Percentiles rank a stretch among this genome's conserved stretches.
Conservation (phyloP, 2,113 vertebrate species). For the Plotosus lineatus region DNA sequence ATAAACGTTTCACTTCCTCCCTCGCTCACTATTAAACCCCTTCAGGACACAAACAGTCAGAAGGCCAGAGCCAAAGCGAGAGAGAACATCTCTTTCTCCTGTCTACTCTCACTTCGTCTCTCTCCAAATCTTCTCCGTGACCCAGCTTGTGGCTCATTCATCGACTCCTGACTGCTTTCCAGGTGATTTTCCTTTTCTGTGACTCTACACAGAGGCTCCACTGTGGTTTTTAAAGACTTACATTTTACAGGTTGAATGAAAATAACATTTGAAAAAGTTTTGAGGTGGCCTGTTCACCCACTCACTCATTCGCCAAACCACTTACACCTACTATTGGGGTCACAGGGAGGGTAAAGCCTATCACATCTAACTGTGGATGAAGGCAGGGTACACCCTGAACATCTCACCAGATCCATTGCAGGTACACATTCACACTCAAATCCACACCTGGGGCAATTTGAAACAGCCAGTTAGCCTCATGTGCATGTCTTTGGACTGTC, state of each 20-base stretch:
- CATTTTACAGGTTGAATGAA: not conserved
- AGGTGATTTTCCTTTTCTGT: slow-evolving; percentile 10
- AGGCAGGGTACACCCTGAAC: no score
- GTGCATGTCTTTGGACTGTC: no score
- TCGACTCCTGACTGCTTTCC: not conserved
- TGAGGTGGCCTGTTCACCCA: not conserved
- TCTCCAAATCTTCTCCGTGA: not conserved
- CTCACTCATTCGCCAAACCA: no score
- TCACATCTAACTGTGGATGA: no score
- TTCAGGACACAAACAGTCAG: slow-evolving; percentile 43
- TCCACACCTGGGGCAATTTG: no score
- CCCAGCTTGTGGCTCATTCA: not conserved
- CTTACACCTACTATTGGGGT: no score
- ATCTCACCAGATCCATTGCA: no score
- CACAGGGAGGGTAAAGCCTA: no score
- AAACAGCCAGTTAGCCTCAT: no score
- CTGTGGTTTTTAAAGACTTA: not conserved
- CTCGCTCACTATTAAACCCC: slow-evolving; percentile 45
- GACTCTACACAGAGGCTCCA: not conserved
- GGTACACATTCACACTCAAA: no score
- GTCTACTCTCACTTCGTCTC: not conserved
- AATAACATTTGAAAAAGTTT: not conserved
- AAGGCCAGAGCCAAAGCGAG: slow-evolving; percentile 44
- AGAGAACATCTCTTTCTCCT: not conserved
- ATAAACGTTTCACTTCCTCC: slow-evolving; percentile 54